Percentiles rank a stretch among this genome's conserved stretches.
phyloP scores from a whole-genome alignment of 2,888 invertebrate species.

The Perizoma affinitatum region DNA sequence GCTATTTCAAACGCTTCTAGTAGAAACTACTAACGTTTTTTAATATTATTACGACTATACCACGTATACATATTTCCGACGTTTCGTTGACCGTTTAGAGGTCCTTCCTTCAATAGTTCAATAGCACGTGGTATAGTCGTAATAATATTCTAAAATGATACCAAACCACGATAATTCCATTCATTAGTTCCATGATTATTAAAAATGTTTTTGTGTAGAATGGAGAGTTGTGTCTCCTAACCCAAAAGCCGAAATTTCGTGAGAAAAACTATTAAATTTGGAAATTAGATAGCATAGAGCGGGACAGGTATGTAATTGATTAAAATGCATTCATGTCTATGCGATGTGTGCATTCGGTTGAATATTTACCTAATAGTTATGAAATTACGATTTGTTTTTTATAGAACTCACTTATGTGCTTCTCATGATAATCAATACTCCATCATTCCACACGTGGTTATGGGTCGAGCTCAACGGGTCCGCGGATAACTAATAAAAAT shows the following conservation, averaged over 20 bases:
- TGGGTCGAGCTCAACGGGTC: too few species aligned
- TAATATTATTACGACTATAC: too few species aligned
- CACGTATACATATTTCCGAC: too few species aligned
- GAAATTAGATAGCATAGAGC: constrained; percentile 10
- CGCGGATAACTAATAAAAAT: too few species aligned
- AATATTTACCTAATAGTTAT: constrained; percentile 8
- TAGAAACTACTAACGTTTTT: constrained; percentile 12
- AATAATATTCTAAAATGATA: too few species aligned
- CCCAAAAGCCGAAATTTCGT: constrained; percentile 22
- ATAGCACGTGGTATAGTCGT: too few species aligned
- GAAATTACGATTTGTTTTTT: constrained; percentile 8
- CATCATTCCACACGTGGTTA: too few species aligned
- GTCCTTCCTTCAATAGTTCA: too few species aligned
- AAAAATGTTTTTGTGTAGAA: constrained; percentile 12
- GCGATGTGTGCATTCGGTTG: constrained; percentile 15
- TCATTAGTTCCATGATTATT: too few species aligned
- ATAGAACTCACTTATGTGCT: constrained; percentile 1
- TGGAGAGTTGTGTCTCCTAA: constrained; percentile 15
- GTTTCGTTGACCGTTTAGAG: too few species aligned
- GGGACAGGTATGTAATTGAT: constrained; percentile 21
- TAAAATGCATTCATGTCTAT: constrained; percentile 12
- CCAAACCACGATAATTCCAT: too few species aligned
- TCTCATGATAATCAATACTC: constrained; percentile 3
- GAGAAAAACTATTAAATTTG: constrained; percentile 26
- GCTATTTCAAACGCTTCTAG: constrained; percentile 24